Evolutionary conservation across 2,888 invertebrate species (phyloP), one percentile per base, ranked within the genome.

Genomic region (Calliopum simillimum): DNA sequence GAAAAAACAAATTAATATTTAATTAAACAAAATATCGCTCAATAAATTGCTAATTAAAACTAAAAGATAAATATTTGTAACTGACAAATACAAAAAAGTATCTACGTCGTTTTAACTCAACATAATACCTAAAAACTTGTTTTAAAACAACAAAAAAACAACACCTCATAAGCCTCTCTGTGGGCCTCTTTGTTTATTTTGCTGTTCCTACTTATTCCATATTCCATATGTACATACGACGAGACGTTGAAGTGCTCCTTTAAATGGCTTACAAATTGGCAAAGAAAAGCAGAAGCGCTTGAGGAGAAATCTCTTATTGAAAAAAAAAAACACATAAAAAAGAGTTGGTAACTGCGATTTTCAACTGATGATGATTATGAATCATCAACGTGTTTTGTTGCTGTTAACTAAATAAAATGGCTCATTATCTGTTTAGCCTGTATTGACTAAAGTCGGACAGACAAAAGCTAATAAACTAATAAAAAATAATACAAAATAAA

Each of bases 31-130:
- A 33, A 33, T 33, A 8, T 33, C 8, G 33, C 33, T n/a, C n/a
- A 33, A 33, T 33, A 8, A 33, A 33, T 58, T 58, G 25, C 11
- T 25, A 25, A 58, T 13, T n/a, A n/a, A 58, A 58, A 41, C 12
- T 33, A 13, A 58, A 23, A 33, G 13, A 13, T n/a, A 41, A 41
- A 44, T 14, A 43, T 47, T 11, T n/a, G 43, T 21, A 49, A 11
- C 61, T 44, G 13, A 21, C 21, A 16, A 51, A 56, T 58, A 51
- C 69, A 51, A 44, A 53, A 33, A 41, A 49, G 64, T 65, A 61
- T 65, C 70, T 70, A 66, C 55, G 51, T 12, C 44, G 61, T 44
- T 65, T 65, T 59, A 70, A 61, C 70, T 61, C 70, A 61, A 67
- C 6, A 33, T 8, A 33, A 33, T 33, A 33, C 4, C 14, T 13